A percentile compares a stretch with the other conserved stretches of the same genome.
Conservation (phyloP, 2,113 vertebrate species). For the Bubo blakistoni region DNA sequence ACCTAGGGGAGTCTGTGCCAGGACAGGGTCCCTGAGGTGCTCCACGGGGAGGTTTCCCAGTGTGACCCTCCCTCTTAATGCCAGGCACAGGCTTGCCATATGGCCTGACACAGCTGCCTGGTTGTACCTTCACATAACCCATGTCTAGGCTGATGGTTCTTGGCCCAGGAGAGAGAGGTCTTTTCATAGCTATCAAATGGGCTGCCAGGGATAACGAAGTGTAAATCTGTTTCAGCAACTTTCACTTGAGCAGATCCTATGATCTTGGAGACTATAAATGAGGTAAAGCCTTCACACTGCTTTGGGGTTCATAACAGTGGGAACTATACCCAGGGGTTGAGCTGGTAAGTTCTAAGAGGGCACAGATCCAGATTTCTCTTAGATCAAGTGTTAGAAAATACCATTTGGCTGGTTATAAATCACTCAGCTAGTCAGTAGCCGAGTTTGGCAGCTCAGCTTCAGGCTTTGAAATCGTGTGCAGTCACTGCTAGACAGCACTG, state of each 20-base stretch:
- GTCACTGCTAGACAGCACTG: not conserved
- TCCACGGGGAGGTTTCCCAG: not conserved
- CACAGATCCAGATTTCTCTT: not conserved
- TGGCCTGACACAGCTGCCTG: not conserved
- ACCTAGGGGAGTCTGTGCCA: not conserved
- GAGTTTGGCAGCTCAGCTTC: not conserved
- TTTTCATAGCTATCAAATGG: not conserved
- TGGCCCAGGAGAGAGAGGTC: not conserved
- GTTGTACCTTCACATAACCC: not conserved
- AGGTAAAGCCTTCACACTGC: not conserved
- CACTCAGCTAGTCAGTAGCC: not conserved
- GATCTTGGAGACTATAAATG: not conserved
- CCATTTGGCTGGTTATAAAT: not conserved
- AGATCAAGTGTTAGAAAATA: not conserved
- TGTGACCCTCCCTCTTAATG: not conserved
- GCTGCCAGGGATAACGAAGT: not conserved
- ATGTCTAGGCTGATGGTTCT: not conserved
- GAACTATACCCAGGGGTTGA: not conserved
- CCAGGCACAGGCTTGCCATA: accelerated
- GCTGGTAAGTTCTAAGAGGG: not conserved
- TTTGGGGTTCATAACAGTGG: not conserved
- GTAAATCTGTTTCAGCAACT: not conserved
- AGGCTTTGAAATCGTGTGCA: not conserved
- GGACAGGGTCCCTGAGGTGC: not conserved
- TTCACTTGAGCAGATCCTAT: not conserved